Conservation (phyloP, 37 sponge, comb jelly and placozoan genomes). For the Aphrocallistes beatrix region DNA sequence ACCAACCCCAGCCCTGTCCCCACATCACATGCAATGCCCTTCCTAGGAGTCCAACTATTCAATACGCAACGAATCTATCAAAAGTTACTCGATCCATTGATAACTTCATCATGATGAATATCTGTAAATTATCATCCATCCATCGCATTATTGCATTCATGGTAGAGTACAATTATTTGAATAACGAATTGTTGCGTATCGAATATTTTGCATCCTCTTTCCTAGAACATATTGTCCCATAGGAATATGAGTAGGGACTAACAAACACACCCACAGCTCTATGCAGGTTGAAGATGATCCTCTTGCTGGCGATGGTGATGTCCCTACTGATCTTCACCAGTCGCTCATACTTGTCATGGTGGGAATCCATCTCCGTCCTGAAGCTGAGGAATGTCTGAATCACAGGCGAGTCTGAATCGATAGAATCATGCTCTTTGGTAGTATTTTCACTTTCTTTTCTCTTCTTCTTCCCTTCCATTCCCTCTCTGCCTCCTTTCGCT, state of each 20-base stretch:
- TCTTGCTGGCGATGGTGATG: constrained; percentile 70
- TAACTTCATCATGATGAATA: too few relatives aligned
- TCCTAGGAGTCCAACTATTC: too few relatives aligned
- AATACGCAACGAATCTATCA: too few relatives aligned
- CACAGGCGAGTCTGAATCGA: background rate
- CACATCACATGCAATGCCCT: too few relatives aligned
- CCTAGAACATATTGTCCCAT: too few relatives aligned
- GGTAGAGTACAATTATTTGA: too few relatives aligned
- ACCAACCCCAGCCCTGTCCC: too few relatives aligned
- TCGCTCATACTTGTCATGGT: constrained; percentile 62
- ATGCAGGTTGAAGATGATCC: constrained; percentile 66
- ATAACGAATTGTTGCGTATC: too few relatives aligned
- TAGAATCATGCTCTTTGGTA: background rate
- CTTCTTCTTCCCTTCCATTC: background rate
- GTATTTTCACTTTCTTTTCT: background rate
- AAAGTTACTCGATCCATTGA: too few relatives aligned
- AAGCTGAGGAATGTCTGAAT: background rate
- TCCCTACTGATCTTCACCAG: constrained; percentile 80
- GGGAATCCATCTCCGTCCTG: constrained; percentile 39
- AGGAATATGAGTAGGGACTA: background rate
- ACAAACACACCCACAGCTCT: constrained; percentile 22
- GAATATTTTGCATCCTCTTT: too few relatives aligned
- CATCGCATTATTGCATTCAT: too few relatives aligned
- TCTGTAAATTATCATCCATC: too few relatives aligned
- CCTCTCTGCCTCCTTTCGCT: background rate